These are phyloP conservation scores for Pelagia noctiluca DNA, from an alignment of 30 jellyfish, hydroid and myxozoan genomes.

Conservation along the genomic window DNA sequence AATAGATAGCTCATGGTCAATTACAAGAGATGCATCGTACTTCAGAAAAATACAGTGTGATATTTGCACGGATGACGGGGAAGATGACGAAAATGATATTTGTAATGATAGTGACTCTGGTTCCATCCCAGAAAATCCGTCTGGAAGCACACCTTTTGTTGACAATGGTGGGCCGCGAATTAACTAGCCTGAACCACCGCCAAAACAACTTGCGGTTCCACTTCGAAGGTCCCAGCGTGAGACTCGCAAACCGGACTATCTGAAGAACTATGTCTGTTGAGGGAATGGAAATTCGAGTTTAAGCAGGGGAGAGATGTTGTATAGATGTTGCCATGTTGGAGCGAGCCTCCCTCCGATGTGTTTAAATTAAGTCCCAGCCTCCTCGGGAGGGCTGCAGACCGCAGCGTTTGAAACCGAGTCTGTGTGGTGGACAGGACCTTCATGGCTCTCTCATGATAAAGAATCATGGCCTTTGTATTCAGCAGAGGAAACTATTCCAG, in stretches of 20 bases:
- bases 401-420: too few relatives aligned
- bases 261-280: neutral
- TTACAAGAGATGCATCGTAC: constrained; percentile 21
- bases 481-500: too few relatives aligned
- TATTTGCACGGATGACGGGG: constrained; percentile 1
- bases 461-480: too few relatives aligned
- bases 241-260: constrained; percentile 9
- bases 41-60: constrained; percentile 16
- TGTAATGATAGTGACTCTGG: constrained; percentile 5
- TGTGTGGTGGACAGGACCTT: too few relatives aligned
- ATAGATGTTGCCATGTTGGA: constrained; percentile 2
- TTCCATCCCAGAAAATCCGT: constrained; percentile 1
- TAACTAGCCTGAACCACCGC: constrained; percentile 7
- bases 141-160: constrained; percentile 6
- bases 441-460: too few relatives aligned
- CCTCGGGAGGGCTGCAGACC: neutral
- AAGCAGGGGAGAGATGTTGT: constrained; percentile 8
- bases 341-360: constrained; percentile 2
- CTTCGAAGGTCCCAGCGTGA: constrained; percentile 5
- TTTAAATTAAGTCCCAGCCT: constrained; percentile 1
- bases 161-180: constrained; percentile 7
- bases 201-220: neutral
- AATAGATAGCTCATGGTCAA: neutral
- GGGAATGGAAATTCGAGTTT: constrained; percentile 5
- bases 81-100: constrained; percentile 1